Percentiles rank a stretch among this genome's conserved stretches.
These are phyloP conservation scores for Nemapogon koenigi DNA, from an alignment of 2,888 invertebrate genomes.

Conservation along the genomic window DNA sequence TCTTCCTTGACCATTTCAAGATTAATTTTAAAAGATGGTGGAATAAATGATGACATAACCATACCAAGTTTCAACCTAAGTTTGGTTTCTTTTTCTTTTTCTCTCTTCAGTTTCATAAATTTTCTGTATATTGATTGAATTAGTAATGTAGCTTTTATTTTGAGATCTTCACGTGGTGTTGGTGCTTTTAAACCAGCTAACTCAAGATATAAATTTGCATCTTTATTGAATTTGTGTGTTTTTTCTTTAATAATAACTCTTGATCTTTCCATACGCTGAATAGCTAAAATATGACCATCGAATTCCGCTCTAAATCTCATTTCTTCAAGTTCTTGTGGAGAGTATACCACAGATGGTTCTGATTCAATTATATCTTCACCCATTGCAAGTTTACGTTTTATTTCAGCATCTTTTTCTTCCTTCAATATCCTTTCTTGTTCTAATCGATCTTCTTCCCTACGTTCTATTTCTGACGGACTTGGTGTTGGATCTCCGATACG, in stretches of 20 bases:
- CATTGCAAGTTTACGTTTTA: conserved; percentile 30
- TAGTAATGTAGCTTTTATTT: conserved; percentile 28
- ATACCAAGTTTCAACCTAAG: conserved; percentile 60
- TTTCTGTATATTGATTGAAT: conserved; percentile 44
- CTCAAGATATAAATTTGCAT: conserved; percentile 39
- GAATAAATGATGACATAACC: conserved; percentile 56
- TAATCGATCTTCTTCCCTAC: conserved; percentile 31
- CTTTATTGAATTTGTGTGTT: conserved; percentile 32
- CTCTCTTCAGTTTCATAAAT: conserved; percentile 41
- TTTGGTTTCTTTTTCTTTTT: conserved; percentile 37
- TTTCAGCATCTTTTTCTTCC: conserved; percentile 32
- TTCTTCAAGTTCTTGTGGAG: conserved; percentile 34
- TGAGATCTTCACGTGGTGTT: conserved; percentile 25
- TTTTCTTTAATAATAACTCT: conserved; percentile 24
- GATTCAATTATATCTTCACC: conserved; percentile 29
- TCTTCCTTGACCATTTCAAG: conserved; percentile 48
- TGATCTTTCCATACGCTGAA: conserved; percentile 51
- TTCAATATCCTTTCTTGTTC: conserved; percentile 29
- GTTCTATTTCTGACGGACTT: conserved; percentile 37
- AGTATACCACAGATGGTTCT: conserved; percentile 24
- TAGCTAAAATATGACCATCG: conserved; percentile 29
- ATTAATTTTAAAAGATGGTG: conserved; percentile 46
- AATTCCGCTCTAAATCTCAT: conserved; percentile 30
- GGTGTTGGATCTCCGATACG: conserved; percentile 41
- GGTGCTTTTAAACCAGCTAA: conserved; percentile 43